Conservation (phyloP, 1,140 invertebrate species). For the Varroa destructor region DNA sequence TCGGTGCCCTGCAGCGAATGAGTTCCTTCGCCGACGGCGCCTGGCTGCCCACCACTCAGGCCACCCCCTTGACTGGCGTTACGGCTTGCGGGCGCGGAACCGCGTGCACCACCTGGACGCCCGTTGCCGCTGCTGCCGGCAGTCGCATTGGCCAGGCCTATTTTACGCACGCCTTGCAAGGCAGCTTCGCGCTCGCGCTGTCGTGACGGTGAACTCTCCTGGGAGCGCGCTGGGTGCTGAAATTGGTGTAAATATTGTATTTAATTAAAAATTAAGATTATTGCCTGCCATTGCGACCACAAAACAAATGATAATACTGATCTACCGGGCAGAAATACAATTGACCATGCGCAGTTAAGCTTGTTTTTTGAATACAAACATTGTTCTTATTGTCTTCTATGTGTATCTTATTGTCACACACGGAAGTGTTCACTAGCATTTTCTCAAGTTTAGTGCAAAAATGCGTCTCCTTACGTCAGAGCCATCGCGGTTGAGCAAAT, state of each 20-base stretch:
- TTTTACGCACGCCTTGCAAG: not conserved
- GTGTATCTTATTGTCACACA: too few species aligned
- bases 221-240: constrained; percentile 1
- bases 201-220: constrained; percentile 18
- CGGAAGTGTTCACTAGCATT: too few species aligned
- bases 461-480: not conserved
- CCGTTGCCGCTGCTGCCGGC: not conserved
- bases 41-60: not conserved
- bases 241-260: too few species aligned
- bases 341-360: too few species aligned
- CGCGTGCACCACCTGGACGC: constrained; percentile 2
- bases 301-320: too few species aligned
- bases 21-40: not conserved
- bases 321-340: too few species aligned
- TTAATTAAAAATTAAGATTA: too few species aligned
- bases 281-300: too few species aligned
- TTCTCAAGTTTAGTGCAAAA: too few species aligned
- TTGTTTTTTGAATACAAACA: too few species aligned
- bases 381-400: too few species aligned
- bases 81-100: constrained; percentile 22
- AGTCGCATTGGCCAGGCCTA: not conserved
- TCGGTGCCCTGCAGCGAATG: constrained; percentile 7
- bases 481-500: constrained; percentile 12
- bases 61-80: not conserved
- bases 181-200: constrained; percentile 11